Evolutionary conservation across 2,113 vertebrate genomes (phyloP).

Genomic region (Columba livia): DNA sequence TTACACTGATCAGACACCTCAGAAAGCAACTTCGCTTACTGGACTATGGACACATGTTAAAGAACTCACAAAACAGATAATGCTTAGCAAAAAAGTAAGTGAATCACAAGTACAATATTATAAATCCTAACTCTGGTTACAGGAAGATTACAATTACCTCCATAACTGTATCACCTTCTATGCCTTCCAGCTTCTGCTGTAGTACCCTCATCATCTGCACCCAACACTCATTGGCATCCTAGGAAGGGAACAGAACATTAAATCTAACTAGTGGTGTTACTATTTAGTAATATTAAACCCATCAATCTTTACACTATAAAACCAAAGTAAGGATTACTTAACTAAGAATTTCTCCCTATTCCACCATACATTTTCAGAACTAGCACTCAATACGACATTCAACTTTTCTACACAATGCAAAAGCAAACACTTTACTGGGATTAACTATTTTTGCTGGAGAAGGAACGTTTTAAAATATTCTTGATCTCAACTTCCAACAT

Average conservation of each 20-base stretch:
- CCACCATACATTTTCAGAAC: neutral
- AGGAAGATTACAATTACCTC: slow-evolving; percentile 80
- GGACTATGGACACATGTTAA: neutral
- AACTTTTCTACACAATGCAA: neutral
- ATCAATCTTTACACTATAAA: neutral
- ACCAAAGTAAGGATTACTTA: neutral
- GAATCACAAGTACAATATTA: neutral
- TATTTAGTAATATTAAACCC: neutral
- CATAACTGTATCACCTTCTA: slow-evolving; percentile 87
- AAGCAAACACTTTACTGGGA: neutral
- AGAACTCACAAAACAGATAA: neutral
- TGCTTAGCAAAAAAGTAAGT: neutral
- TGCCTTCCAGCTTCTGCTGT: slow-evolving; percentile 93
- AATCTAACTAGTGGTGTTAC: neutral
- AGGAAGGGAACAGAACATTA: neutral
- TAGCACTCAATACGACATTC: neutral
- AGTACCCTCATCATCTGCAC: slow-evolving; percentile 96
- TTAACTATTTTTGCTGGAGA: neutral
- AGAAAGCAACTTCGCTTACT: neutral
- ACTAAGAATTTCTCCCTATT: neutral
- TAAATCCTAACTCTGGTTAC: neutral
- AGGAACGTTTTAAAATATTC: neutral
- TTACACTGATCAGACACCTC: neutral
- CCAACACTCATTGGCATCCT: slow-evolving; percentile 99
- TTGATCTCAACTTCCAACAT: neutral